Base-by-base conservation (phyloP, 2,888 invertebrate genomes). In the Polymixis lichenea region DNA sequence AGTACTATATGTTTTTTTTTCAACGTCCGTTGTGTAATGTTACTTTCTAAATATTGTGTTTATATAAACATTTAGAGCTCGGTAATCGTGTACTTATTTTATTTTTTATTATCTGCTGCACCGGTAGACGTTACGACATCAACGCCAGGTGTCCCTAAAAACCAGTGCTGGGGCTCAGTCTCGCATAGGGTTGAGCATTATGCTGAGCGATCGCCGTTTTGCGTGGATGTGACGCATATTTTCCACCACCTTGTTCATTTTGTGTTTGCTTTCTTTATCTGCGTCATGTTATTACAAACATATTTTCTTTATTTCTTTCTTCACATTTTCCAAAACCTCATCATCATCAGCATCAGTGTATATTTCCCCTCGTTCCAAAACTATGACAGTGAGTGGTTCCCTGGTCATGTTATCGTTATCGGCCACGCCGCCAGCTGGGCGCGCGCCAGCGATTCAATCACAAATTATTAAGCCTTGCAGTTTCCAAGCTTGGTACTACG, bases 381-480 rank as follows among this genome's bases (percentile, higher is more conserved):
- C 38, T 38, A 32, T 55, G 80, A 78, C 74, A 80, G 68, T 72
- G 69, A 85, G 58, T n/a, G 38, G 67, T 64, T 28, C 38, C n/a
- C 65, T 60, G 49, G 56, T 68, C 72, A 67, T 78, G 86, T 66
- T 38, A 32, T 13, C 68, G 79, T 19, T 64, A 82, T 38, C 61
- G 64, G 17, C 13, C 1, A n/a, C 22, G 17, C 11, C 49, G 82
- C 88, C 82, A 86, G 75, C 78, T 86, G 88, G 86, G 68, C 32
- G 25, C 25, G n/a, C 51, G 84, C 86, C 88, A 87, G 72, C 61
- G 55, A 86, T 88, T 87, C 86, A 87, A 86, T 87, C 80, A 84
- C 84, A 77, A 86, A 84, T 88, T 71, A 88, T 86, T 84, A 86
- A 72, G 69, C 71, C 51, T 28, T 46, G 32, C 73, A 72, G 71